These are phyloP conservation scores for Boloria euphrosyne DNA, from an alignment of 2,888 invertebrate species.

Conservation along the genomic window DNA sequence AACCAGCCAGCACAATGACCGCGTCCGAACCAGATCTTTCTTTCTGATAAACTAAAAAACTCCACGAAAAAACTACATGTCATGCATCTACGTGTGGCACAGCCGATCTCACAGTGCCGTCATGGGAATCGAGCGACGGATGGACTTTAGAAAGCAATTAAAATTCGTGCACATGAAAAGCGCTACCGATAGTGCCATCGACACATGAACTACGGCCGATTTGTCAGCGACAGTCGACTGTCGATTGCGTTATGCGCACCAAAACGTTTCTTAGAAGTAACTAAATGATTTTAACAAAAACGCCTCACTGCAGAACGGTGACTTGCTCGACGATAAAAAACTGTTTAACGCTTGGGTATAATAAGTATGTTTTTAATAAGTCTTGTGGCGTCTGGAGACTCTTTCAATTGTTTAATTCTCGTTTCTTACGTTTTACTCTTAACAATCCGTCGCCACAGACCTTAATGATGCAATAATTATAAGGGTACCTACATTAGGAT, in stretches of 20 bases:
- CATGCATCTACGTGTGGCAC: conserved; percentile 80
- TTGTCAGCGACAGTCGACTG: conserved; percentile 40
- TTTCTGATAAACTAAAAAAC: conserved; percentile 74
- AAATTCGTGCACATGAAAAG: conserved; percentile 61
- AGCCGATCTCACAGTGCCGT: conserved; percentile 78
- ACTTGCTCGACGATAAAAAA: conserved; percentile 42
- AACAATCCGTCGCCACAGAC: conserved; percentile 23
- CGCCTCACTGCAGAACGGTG: conserved; percentile 45
- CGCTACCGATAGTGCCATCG: conserved; percentile 61
- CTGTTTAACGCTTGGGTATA: conserved; percentile 37
- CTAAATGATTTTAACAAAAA: conserved; percentile 57
- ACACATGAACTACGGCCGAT: conserved; percentile 57
- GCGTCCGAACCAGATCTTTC: conserved; percentile 73
- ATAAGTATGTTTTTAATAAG: conserved; percentile 38
- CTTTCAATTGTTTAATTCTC: conserved; percentile 31
- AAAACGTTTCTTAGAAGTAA: conserved; percentile 52
- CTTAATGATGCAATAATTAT: conserved; percentile 32
- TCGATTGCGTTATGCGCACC: conserved; percentile 22
- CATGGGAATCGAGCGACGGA: conserved; percentile 80
- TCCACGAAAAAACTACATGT: conserved; percentile 78
- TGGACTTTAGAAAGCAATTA: conserved; percentile 80
- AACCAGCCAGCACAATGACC: conserved; percentile 71
- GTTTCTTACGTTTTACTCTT: conserved; percentile 30
- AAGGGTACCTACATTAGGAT: conserved; percentile 29
- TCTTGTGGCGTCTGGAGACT: conserved; percentile 35